Conservation (phyloP, 2,888 invertebrate genomes). For the Colostygia pectinataria region DNA sequence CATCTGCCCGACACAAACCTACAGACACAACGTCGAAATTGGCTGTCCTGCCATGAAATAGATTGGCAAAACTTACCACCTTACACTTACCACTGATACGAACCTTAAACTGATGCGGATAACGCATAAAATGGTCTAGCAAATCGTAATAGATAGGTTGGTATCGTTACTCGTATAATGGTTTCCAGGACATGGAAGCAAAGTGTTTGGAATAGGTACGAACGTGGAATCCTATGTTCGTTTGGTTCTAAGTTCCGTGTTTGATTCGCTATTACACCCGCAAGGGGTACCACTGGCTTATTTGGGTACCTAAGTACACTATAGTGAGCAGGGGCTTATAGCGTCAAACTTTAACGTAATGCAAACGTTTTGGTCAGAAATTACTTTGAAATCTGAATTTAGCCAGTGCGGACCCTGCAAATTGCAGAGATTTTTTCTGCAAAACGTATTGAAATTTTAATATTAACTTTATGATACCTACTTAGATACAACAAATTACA, state of each 20-base stretch:
- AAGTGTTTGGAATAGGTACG: slow-evolving; percentile 40
- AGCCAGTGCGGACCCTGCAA: too few species aligned
- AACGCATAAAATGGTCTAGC: slow-evolving; percentile 36
- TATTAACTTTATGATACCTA: too few species aligned
- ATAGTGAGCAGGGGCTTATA: too few species aligned
- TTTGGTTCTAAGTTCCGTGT: slow-evolving; percentile 26
- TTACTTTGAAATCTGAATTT: too few species aligned
- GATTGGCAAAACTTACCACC: slow-evolving; percentile 51
- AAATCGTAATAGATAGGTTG: slow-evolving; percentile 28
- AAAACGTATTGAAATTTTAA: too few species aligned
- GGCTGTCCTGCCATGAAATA: slow-evolving; percentile 62
- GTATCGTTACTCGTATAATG: slow-evolving; percentile 47
- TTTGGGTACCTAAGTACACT: not conserved
- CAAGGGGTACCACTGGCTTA: slow-evolving; percentile 1
- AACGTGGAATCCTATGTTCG: slow-evolving; percentile 34
- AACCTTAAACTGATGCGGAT: slow-evolving; percentile 22
- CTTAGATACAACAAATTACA: too few species aligned
- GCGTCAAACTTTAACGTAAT: too few species aligned
- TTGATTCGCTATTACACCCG: slow-evolving; percentile 16
- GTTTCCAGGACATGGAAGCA: slow-evolving; percentile 41
- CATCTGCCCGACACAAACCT: slow-evolving; percentile 37
- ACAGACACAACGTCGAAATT: slow-evolving; percentile 57
- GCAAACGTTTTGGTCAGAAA: too few species aligned
- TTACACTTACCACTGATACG: slow-evolving; percentile 9
- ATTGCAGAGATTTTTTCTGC: too few species aligned